Evolutionary conservation across 2,113 vertebrate genomes (phyloP), one percentile per base, ranked within the genome.

Genomic region (Jaculus jaculus): DNA sequence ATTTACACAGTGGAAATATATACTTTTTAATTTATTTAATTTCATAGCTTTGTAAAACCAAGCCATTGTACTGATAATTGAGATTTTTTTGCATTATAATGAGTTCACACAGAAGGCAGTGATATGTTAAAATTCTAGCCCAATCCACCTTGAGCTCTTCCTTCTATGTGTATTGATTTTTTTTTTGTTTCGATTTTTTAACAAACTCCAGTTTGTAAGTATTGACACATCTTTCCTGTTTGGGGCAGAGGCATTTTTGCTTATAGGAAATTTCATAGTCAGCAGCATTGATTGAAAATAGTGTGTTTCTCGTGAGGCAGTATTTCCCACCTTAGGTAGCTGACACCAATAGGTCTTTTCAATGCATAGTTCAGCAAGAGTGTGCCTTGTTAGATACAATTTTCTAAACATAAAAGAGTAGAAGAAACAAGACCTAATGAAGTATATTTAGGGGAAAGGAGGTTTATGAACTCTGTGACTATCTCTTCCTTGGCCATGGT

Each of bases 271-370:
- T 66, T 68, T 89, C 80, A 7, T 2, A 18, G 63, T 91, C n/a
- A 93, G 21, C 66, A 37, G 28, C 28, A 80, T 73, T 90, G 71
- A 95, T 87, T 87, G 58, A 92, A 91, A 85, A 79, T 26, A 84
- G 3, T 93, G 4, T 66, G 54, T 77, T 96, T 84, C 89, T 87
- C 13, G 37, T 89, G 32, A 90, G 90, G 37, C 5, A 87, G 54
- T 30, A 71, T 93, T 71, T 39, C 88, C 92, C 96, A 54, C 28
- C 4, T 3, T 63, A 85, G 0, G 77, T 47, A 7, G 28, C 4
- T 82, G 51, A 85, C 17, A 95, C 37, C 30, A 88, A 93, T 23
- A 24, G 3, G 68, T 94, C 66, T 26, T 89, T 96, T 93, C 95
- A 87, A 13, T 89, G 54, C 63, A 68, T 81, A 85, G 37, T 92